Evolutionary conservation across 2,113 vertebrate species (phyloP), one percentile per base, ranked within the genome.

Genomic region (Pycnonotus jocosus): DNA sequence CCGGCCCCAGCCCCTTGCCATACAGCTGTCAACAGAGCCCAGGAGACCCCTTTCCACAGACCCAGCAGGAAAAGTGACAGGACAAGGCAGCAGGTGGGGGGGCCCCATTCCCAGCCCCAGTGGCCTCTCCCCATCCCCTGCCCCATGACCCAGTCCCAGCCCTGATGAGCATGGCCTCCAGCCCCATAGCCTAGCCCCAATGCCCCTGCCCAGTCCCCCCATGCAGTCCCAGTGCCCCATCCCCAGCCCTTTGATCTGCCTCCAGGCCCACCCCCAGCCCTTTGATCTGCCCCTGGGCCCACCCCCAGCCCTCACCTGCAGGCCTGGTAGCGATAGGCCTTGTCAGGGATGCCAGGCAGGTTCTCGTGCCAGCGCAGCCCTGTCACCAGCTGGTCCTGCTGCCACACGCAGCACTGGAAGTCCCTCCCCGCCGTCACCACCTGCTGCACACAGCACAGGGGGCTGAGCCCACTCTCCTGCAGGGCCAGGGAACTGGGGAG

Each of bases 341-440:
- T 99, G 83, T 98, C 97, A 1, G 98, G 97, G 64, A 98, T 97
- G 28, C 98, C 96, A 4, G 98, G 98, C 92, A 98, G 96, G 44
- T 99, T 99, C 88, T 99, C 98, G 19, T 98, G 98, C 99, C 99
- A 99, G 35, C 95, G 96, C 51, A 99, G 97, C 91, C 97, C 96
- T 17, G 96, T 97, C 68, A 98, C 97, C 95, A 99, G 96, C 90
- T 99, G 99, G 95, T 98, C 98, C 50, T 97, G 98, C 78, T 98
- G 98, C 99, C 99, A 99, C 37, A 99, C 98, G 0, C 97, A 99
- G 97, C 99, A 99, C 74, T 98, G 97, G 88, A 99, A 98, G 96
- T 99, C 99, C 81, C 99, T 96, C 22, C 99, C 99, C 0, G 98
- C 98, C 0, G 98, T 99, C 93, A 99, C 99, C 89, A 99, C 96